A percentile compares a stretch with the other conserved stretches of the same genome.
Evolutionary conservation across 2,113 vertebrate genomes (phyloP).

Genomic region (Vulpes vulpes): DNA sequence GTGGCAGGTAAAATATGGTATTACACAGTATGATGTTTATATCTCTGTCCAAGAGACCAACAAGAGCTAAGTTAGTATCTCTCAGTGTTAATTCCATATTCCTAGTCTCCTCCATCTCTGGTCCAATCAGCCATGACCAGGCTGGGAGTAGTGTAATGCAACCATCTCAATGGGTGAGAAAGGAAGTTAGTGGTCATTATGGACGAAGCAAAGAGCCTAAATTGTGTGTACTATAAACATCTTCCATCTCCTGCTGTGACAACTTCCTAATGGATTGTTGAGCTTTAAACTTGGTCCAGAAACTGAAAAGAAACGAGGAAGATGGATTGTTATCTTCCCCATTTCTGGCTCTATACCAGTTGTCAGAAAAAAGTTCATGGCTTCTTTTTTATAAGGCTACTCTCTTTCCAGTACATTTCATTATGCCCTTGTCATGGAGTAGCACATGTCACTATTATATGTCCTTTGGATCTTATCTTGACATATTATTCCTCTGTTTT

Average conservation of each 20-base stretch:
- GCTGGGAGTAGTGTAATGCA: rapidly evolving
- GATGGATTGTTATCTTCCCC: background rate
- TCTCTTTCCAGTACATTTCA: slow-evolving; percentile 39
- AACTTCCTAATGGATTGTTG: background rate
- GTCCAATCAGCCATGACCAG: background rate
- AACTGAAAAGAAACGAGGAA: background rate
- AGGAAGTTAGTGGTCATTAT: background rate
- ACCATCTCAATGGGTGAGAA: background rate
- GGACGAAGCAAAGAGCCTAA: background rate
- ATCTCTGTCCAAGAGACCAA: background rate
- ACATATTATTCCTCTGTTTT: slow-evolving; percentile 68
- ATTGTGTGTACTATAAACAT: background rate
- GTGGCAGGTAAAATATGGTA: background rate
- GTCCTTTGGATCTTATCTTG: slow-evolving; percentile 52
- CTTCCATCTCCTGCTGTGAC: slow-evolving; percentile 38
- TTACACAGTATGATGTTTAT: background rate
- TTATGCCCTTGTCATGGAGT: background rate
- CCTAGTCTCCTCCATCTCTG: background rate
- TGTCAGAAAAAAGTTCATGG: slow-evolving; percentile 11
- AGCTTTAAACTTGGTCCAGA: background rate
- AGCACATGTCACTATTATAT: slow-evolving; percentile 47
- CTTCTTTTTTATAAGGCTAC: background rate
- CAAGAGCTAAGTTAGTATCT: background rate
- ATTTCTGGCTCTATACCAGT: background rate
- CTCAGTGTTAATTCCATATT: background rate